Evolutionary conservation across 2,888 invertebrate genomes (phyloP), one percentile per base, ranked within the genome.

Genomic region (Torymus auratus): DNA sequence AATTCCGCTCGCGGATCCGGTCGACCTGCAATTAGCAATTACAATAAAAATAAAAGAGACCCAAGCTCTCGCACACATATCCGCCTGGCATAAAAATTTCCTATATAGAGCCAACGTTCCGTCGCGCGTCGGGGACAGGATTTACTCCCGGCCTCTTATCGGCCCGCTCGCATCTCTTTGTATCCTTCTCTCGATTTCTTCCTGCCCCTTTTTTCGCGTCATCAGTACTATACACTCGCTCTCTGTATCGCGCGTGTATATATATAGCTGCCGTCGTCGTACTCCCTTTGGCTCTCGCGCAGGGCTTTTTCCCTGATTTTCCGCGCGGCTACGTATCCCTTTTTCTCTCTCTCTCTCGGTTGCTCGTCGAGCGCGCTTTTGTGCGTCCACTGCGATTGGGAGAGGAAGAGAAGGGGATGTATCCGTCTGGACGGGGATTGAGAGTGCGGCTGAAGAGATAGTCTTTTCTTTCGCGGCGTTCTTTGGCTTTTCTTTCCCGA

Each of bases 251-350:
- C 52, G 23, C 41, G 41, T 10, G 7, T 41, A 7, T 41, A 41
- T 41, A 41, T 41, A 41, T 41, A 41, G 41, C 41, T 1, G 7
- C 41, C 41, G 41, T 41, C 41, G 41, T 41, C 41, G 23, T 56
- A 7, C 41, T 58, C 41, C 41, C 41, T 28, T 53, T 14, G 41
- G 41, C 41, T 41, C 7, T 41, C 5, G 41, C 41, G 7, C 62
- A 17, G 14, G 41, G 17, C 14, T 64, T 74, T 79, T 80, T 67
- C 70, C 72, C 53, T 72, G 72, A 77, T 81, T 81, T 81, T 81
- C 77, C 73, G 64, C 81, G 17, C 65, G 64, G 52, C 64, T 81
- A 65, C 41, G 41, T 77, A 75, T 73, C 78, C 58, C 64, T 71
- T 69, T 67, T 61, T 67, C 75, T 75, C 15, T 41, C 41, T 41